A percentile compares a stretch with the other conserved stretches of the same genome.
Evolutionary conservation across 2,113 vertebrate genomes (phyloP).

Genomic region (Lathamus discolor): DNA sequence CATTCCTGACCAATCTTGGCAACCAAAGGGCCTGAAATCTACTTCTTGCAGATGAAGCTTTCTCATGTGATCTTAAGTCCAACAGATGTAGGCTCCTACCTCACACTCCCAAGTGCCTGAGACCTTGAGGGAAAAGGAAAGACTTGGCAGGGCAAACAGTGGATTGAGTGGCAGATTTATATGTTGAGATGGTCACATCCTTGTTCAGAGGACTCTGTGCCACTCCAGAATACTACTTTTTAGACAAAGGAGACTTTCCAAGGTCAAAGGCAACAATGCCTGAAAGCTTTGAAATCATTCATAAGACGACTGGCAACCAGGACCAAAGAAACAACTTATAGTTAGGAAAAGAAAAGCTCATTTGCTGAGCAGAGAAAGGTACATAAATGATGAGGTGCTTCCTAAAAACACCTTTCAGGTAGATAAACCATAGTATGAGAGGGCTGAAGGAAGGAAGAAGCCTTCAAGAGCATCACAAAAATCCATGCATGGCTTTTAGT

Average conservation of each 20-base stretch:
- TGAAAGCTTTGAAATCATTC: neutral
- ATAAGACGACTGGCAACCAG: neutral
- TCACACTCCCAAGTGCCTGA: neutral
- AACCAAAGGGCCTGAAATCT: neutral
- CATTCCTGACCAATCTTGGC: slow-evolving; percentile 35
- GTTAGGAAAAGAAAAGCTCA: neutral
- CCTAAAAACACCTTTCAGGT: neutral
- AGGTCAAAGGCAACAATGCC: neutral
- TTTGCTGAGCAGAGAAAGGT: neutral
- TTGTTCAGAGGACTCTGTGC: neutral
- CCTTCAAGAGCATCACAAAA: neutral
- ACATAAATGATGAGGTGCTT: neutral
- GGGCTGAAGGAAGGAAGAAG: neutral
- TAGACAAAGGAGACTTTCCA: neutral
- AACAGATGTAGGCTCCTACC: slow-evolving; percentile 11
- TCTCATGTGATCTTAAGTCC: neutral
- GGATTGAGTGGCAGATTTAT: neutral
- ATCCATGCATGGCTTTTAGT: neutral
- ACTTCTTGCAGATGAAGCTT: neutral
- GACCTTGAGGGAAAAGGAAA: neutral
- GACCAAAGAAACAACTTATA: neutral
- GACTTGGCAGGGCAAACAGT: neutral
- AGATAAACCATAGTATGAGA: neutral
- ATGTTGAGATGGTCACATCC: neutral
- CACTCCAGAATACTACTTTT: neutral